Base-by-base conservation (phyloP, 2,113 vertebrate genomes). In the Pteruthius melanotis region DNA sequence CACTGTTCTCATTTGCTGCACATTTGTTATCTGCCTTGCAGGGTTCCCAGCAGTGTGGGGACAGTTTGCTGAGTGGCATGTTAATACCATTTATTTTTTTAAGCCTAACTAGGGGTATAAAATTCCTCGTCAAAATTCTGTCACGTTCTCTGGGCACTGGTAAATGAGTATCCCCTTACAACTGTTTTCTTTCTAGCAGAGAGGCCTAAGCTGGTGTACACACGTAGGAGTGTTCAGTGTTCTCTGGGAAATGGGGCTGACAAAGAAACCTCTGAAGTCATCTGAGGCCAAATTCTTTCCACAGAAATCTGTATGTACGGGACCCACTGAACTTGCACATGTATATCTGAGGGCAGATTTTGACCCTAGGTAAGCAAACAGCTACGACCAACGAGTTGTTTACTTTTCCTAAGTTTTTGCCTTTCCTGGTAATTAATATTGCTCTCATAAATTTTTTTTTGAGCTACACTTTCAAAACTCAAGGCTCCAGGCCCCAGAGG, bases 381-480 rank as follows among this genome's bases (percentile, higher is more conserved):
- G 66, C 94, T 61, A 89, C 2, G 52, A 94, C 90, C 82, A 95
- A 95, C 26, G 83, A 89, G 89, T 75, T 98, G 92, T 98, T 98
- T 98, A 97, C 96, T 97, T 98, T 97, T 97, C 95, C 95, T 87
- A 94, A 92, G 91, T 96, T 98, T 93, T 97, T 97, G 94, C 96
- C 96, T 98, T 97, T 87, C 90, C 89, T 91, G 86, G 79, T 82
- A 97, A 96, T 97, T 98, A 95, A 97, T 98, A 98, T 98, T 96
- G 80, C 87, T 90, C 95, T 96, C 98, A 97, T 98, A 98, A 98
- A 97, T 98, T 98, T 97, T 97, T 97, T 97, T 94, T 96, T 94
- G 97, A 97, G 96, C 95, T 97, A 89, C 92, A 85, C 96, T 98
- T 98, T 98, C 89, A 97, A 95, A 97, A 97, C 93, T 96, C 97